Percentiles rank a stretch among this genome's conserved stretches.
Conservation (phyloP, 2,113 vertebrate species). For the Barnardius zonarius region DNA sequence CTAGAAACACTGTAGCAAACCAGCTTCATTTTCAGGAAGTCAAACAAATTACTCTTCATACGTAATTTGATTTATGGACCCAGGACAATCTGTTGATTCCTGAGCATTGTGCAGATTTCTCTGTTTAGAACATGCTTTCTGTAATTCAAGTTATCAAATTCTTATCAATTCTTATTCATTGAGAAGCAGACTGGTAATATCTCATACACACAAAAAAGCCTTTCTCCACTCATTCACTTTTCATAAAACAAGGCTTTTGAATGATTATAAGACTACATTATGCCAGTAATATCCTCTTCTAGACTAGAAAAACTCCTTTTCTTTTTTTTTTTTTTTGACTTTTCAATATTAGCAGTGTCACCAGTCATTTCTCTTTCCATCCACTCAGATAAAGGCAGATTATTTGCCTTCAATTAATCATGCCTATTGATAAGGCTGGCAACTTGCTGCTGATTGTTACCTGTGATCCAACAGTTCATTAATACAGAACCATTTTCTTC, state of each 20-base stretch:
- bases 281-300: background rate
- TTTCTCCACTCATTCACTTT: background rate
- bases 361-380: background rate
- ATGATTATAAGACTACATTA: background rate
- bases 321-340: background rate
- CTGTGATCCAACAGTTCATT: background rate
- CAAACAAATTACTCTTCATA: background rate
- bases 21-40: background rate
- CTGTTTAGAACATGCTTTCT: background rate
- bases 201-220: background rate
- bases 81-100: background rate
- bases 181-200: background rate
- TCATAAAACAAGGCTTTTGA: background rate
- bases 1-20: background rate
- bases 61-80: background rate
- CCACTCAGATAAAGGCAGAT: background rate
- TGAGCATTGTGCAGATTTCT: background rate
- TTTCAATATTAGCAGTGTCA: background rate
- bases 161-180: background rate
- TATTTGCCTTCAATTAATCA: background rate
- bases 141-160: background rate
- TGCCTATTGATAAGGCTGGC: background rate
- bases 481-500: background rate
- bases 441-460: background rate
- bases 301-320: background rate